Evolutionary conservation across 2,888 invertebrate species (phyloP).

Genomic region (Heliconius charithonia): DNA sequence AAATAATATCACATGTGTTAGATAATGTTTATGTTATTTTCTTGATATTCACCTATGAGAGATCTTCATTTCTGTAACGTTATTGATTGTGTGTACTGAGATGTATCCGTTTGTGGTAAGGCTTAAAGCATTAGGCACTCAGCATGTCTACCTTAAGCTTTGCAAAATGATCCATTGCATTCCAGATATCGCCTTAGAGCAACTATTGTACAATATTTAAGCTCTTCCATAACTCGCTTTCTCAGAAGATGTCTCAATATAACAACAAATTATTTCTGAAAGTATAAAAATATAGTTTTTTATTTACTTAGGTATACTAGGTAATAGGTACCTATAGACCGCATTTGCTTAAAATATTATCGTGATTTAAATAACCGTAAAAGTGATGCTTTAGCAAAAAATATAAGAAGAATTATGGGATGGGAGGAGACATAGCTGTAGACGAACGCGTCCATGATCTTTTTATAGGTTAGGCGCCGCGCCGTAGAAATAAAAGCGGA

Average conservation of each 20-base stretch:
- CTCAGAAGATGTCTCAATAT: constrained; percentile 27
- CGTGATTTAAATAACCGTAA: constrained; percentile 36
- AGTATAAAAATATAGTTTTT: constrained; percentile 6
- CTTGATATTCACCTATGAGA: constrained; percentile 1
- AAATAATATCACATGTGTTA: background rate
- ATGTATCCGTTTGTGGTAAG: constrained; percentile 48
- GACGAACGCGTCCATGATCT: constrained; percentile 66
- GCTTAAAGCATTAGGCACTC: constrained; percentile 50
- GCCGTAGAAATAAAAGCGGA: constrained; percentile 66
- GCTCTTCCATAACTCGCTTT: constrained; percentile 32
- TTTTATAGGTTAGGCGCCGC: constrained; percentile 67
- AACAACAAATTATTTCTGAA: background rate
- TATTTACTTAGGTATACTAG: too few species aligned
- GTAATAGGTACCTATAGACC: background rate
- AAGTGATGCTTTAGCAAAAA: constrained; percentile 38
- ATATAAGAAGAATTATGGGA: constrained; percentile 43
- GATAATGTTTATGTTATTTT: background rate
- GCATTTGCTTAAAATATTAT: constrained; percentile 7
- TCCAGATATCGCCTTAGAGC: constrained; percentile 44
- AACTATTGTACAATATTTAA: constrained; percentile 48
- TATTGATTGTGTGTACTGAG: constrained; percentile 46
- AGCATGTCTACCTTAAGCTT: constrained; percentile 49
- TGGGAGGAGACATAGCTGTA: constrained; percentile 64
- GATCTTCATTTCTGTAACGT: constrained; percentile 38
- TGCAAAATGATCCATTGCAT: constrained; percentile 49